Evolutionary conservation across 2,797 vertebrate species (phyloP), one percentile per base, ranked within the genome.

Genomic region (Balearica regulorum): DNA sequence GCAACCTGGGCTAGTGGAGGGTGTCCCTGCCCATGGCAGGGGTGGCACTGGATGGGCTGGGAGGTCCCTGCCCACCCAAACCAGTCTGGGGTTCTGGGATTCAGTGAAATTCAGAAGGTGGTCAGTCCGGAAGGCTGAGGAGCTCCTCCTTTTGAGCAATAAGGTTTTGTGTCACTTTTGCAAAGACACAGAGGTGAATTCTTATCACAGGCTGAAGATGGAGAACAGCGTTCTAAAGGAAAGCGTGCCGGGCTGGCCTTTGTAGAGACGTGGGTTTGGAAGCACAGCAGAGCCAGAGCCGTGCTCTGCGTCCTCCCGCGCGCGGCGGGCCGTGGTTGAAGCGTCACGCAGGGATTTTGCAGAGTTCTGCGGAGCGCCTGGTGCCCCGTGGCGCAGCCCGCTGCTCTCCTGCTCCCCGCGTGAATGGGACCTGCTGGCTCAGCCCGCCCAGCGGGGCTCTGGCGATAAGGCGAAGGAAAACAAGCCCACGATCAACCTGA

Each of bases 361-460:
- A 20, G 41, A 6, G 33, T 35, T 16, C 62, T 31, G 5, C 46
- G 1, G 1, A 8, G 17, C 35, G 6, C 5, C 20, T 11, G 12
- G 41, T 9, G 25, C 24, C 31, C 51, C 7, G 9, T 9, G 39
- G 7, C 7, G 2, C 70, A 9, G 51, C n/a, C 41, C 6, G 49
- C 48, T 7, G 26, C 9, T 6, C 24, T 16, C 39, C n/a, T 13
- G 33, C 16, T 9, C 31, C 15, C 16, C 4, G 29, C 18, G 49
- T 19, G 20, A 31, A 11, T 4, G 14, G 5, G 25, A 25, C 16
- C 58, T 65, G 31, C 51, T 35, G 6, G 43, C 43, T 33, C 33
- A 49, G 33, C 35, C n/a, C 35, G 33, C 21, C 2, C 15, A 3
- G 8, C 35, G 25, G 17, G 26, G 16, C 76, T 21, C 21, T 12